These are phyloP conservation scores for Xiphydria camelus DNA, from an alignment of 2,888 invertebrate species.

Conservation along the genomic window DNA sequence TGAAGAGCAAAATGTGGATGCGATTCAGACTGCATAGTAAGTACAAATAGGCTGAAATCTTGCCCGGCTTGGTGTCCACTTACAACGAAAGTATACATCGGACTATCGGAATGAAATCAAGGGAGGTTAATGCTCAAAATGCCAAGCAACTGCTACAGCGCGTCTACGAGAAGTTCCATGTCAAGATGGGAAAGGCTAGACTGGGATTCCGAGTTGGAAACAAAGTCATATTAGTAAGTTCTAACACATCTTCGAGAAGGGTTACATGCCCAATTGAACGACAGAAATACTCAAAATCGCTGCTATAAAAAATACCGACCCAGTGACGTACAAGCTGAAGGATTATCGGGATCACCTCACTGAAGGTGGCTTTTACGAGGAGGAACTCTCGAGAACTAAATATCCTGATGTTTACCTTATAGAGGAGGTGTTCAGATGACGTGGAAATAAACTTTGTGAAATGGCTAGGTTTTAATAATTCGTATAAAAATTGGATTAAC, in stretches of 20 bases:
- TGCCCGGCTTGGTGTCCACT: too few relatives aligned
- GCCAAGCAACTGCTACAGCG: not conserved
- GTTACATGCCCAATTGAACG: constrained; percentile 43
- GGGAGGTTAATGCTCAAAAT: constrained; percentile 28
- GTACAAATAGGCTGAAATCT: too few relatives aligned
- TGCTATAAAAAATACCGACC: constrained; percentile 33
- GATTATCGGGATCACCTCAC: constrained; percentile 32
- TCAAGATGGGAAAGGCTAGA: not conserved
- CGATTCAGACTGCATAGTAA: too few relatives aligned
- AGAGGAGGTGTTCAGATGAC: constrained; percentile 8
- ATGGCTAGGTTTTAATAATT: constrained; percentile 11
- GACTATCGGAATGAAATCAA: constrained; percentile 30
- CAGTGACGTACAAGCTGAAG: constrained; percentile 30
- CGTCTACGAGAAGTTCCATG: constrained; percentile 5
- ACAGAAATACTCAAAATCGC: constrained; percentile 39
- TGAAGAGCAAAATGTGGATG: too few relatives aligned
- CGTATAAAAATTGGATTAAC: too few relatives aligned
- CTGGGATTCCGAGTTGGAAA: constrained; percentile 14
- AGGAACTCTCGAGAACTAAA: constrained; percentile 40
- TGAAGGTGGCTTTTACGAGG: constrained; percentile 42
- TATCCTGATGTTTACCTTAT: constrained; percentile 31
- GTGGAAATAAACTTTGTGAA: constrained; percentile 8
- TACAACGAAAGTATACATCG: constrained; percentile 35
- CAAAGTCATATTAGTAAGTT: too few relatives aligned
- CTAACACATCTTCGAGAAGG: too few relatives aligned